phyloP scores from a whole-genome alignment of 2,113 vertebrate genomes.

The Chelonoidis abingdonii region DNA sequence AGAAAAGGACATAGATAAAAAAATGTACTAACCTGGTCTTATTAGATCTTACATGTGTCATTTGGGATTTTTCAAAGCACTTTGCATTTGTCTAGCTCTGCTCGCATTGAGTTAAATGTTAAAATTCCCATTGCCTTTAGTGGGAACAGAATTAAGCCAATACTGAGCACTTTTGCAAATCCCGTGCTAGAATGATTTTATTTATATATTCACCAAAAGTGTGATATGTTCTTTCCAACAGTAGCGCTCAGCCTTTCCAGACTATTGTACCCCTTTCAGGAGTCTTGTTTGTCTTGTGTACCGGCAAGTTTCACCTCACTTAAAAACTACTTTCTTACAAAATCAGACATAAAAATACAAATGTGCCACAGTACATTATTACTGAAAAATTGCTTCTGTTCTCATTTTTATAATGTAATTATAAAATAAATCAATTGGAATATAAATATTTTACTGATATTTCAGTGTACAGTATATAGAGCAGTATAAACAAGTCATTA shows the following conservation, averaged over 20 bases:
- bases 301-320: too few species aligned
- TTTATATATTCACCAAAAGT: conserved; percentile 10
- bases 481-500: too few species aligned
- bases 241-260: not conserved
- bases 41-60: not conserved
- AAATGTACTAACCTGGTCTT: conserved; percentile 36
- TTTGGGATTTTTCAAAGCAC: conserved; percentile 13
- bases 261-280: too few species aligned
- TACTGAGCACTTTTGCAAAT: not conserved
- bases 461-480: too few species aligned
- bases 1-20: not conserved
- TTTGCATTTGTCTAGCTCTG: not conserved
- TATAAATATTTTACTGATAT: too few species aligned
- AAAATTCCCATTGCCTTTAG: conserved; percentile 42
- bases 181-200: conserved; percentile 31
- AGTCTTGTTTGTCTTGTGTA: too few species aligned
- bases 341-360: too few species aligned
- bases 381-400: too few species aligned
- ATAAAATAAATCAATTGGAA: too few species aligned
- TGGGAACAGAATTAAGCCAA: conserved; percentile 31
- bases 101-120: not conserved
- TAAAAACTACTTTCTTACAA: too few species aligned
- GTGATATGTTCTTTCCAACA: not conserved
- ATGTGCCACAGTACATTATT: too few species aligned
- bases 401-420: too few species aligned